A percentile compares a stretch with the other conserved stretches of the same genome.
Evolutionary conservation across 1,140 invertebrate genomes (phyloP).

Genomic region (Maconellicoccus hirsutus): DNA sequence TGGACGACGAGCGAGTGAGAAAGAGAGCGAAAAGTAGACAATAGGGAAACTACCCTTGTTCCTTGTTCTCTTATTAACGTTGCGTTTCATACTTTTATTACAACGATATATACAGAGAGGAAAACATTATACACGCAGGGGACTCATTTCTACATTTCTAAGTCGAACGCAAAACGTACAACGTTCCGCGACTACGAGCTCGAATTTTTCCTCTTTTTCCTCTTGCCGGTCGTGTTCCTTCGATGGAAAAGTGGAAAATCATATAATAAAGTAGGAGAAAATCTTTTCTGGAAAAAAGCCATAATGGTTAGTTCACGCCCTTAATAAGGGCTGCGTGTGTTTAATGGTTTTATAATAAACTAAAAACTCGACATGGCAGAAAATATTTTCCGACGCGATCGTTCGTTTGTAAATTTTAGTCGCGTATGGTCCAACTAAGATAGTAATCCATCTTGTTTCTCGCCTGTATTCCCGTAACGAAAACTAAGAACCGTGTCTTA

Average conservation of each 20-base stretch:
- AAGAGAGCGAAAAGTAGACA: too few species aligned
- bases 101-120: not conserved
- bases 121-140: slow-evolving; percentile 2
- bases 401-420: too few species aligned
- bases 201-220: not conserved
- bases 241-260: not conserved
- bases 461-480: too few species aligned
- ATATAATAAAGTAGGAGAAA: slow-evolving; percentile 4
- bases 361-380: not conserved
- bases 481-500: too few species aligned
- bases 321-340: not conserved
- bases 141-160: not conserved
- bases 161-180: not conserved
- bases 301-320: not conserved
- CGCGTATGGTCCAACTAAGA: too few species aligned
- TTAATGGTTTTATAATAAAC: slow-evolving; percentile 5
- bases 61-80: not conserved
- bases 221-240: not conserved
- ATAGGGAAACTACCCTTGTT: too few species aligned
- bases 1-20: too few species aligned
- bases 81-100: slow-evolving; percentile 5
- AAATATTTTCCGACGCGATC: too few species aligned
- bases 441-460: too few species aligned
- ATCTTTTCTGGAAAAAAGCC: slow-evolving; percentile 8
- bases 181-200: not conserved